A percentile compares a stretch with the other conserved stretches of the same genome.
phyloP scores from a whole-genome alignment of 2,888 invertebrate species.

The Leucophora obtusa region DNA sequence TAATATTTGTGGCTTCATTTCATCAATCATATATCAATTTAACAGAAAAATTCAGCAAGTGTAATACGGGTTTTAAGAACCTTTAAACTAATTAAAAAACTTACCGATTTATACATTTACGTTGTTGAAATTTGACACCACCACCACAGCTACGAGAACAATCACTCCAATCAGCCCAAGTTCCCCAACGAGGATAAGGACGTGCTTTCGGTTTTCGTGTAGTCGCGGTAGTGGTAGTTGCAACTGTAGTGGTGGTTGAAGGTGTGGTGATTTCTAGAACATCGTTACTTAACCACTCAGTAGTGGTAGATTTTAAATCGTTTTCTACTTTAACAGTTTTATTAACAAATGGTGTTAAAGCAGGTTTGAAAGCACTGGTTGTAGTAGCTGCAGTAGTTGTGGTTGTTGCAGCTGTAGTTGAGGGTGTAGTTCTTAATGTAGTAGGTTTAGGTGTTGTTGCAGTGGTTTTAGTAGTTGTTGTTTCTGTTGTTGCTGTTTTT shows the following conservation, averaged over 20 bases:
- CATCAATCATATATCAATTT: no score
- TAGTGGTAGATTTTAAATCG: slow-evolving; percentile 28
- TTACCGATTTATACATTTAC: slow-evolving; percentile 77
- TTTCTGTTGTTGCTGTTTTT: slow-evolving; percentile 3
- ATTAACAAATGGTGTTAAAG: slow-evolving; percentile 23
- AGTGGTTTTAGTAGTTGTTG: slow-evolving; percentile 10
- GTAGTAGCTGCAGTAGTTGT: slow-evolving; percentile 11
- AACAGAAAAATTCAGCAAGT: no score
- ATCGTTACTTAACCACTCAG: slow-evolving; percentile 53
- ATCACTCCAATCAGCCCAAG: slow-evolving; percentile 88
- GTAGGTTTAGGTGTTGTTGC: slow-evolving; percentile 22
- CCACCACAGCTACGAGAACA: slow-evolving; percentile 92
- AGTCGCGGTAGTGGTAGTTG: slow-evolving; percentile 65
- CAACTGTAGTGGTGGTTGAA: slow-evolving; percentile 29
- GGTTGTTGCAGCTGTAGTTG: slow-evolving; percentile 29
- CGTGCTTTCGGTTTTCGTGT: slow-evolving; percentile 69
- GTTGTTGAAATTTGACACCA: slow-evolving; percentile 81
- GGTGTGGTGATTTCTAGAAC: slow-evolving; percentile 50
- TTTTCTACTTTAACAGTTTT: slow-evolving; percentile 24
- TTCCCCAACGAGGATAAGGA: slow-evolving; percentile 84
- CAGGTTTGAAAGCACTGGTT: background rate
- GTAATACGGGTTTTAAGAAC: no score
- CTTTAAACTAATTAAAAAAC: slow-evolving; percentile 59
- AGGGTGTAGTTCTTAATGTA: slow-evolving; percentile 41
- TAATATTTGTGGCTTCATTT: no score